phyloP scores from a whole-genome alignment of 1,140 invertebrate species.

The Lanistes nyassanus region DNA sequence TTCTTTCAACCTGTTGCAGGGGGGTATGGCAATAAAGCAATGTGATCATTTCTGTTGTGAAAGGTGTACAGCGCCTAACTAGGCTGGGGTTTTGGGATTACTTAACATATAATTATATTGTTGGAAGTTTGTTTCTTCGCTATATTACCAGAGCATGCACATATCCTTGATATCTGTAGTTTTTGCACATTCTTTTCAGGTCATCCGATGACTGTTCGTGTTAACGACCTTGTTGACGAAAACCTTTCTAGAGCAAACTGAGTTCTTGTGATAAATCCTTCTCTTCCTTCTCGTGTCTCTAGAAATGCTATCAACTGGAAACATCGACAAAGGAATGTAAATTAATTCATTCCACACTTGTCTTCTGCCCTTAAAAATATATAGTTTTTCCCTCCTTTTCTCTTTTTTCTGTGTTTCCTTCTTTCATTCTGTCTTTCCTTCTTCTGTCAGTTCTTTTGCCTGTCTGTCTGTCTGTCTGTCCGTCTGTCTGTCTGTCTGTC shows the following conservation, averaged over 20 bases:
- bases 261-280: background rate
- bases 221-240: background rate
- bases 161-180: too few species aligned
- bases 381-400: background rate
- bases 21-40: too few species aligned
- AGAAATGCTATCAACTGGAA: background rate
- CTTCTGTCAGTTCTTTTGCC: conserved; percentile 6
- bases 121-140: too few species aligned
- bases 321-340: background rate
- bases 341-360: background rate
- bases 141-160: too few species aligned
- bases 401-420: conserved; percentile 1
- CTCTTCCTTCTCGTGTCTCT: background rate
- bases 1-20: too few species aligned
- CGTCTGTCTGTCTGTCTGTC: background rate
- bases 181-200: too few species aligned
- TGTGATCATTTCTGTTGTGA: too few species aligned
- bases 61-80: too few species aligned
- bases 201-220: too few species aligned
- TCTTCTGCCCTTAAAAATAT: background rate
- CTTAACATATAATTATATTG: too few species aligned
- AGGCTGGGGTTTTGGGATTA: too few species aligned
- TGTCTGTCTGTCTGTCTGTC: conserved; percentile 18
- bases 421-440: conserved; percentile 2
- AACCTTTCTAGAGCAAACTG: background rate